Percentiles rank a stretch among this genome's conserved stretches.
These are phyloP conservation scores for Himalopsyche tibetana DNA, from an alignment of 2,888 invertebrate genomes.

Conservation along the genomic window DNA sequence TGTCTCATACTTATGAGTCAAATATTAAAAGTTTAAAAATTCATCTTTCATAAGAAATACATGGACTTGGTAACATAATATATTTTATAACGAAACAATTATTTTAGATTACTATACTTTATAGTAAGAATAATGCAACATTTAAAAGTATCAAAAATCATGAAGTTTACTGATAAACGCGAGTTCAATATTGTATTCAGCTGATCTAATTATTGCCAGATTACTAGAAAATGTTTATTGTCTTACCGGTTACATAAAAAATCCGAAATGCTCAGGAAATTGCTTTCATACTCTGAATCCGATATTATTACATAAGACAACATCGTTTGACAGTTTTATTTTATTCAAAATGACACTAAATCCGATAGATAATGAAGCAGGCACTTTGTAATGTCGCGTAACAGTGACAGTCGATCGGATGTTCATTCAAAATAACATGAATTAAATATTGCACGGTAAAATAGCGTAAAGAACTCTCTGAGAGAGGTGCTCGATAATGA, in stretches of 20 bases:
- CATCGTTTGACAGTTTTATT: slow-evolving; percentile 52
- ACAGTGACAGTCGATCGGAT: slow-evolving; percentile 54
- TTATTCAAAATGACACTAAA: slow-evolving; percentile 45
- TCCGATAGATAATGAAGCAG: slow-evolving; percentile 29
- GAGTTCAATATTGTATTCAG: background rate
- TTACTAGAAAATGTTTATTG: background rate
- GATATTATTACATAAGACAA: slow-evolving; percentile 56
- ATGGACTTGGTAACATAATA: no score
- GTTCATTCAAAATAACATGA: slow-evolving; percentile 57
- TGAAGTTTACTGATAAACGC: no score
- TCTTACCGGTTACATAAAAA: slow-evolving; percentile 8
- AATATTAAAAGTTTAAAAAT: no score
- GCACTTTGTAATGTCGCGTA: slow-evolving; percentile 36
- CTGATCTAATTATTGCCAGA: background rate
- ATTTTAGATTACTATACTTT: no score
- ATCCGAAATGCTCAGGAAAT: slow-evolving; percentile 50
- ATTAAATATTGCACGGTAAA: slow-evolving; percentile 60
- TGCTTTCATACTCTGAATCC: slow-evolving; percentile 59
- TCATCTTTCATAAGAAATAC: no score
- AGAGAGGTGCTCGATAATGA: background rate
- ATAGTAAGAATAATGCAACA: no score
- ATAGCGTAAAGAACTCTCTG: slow-evolving; percentile 11
- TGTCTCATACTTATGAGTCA: no score
- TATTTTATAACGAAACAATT: no score
- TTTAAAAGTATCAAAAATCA: no score